A percentile compares a stretch with the other conserved stretches of the same genome.
These are phyloP conservation scores for Pterobdella sp. DNA, from an alignment of 2,888 invertebrate genomes.

Conservation along the genomic window DNA sequence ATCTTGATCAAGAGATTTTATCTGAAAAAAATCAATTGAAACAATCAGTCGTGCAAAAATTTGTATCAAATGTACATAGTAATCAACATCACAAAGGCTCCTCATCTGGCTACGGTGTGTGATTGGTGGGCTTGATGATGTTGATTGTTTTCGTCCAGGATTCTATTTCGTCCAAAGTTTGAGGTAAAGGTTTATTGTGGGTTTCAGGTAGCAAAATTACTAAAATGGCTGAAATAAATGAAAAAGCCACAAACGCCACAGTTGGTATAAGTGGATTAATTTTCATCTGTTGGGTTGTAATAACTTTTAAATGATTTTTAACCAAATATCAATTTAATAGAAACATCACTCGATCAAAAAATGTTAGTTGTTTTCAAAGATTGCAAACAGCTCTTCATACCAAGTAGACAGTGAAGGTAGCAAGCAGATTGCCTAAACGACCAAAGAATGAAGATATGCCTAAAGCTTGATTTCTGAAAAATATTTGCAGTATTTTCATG, in stretches of 20 bases:
- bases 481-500: background rate
- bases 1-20: no score
- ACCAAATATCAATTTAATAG: background rate
- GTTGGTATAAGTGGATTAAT: background rate
- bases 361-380: background rate
- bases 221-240: background rate
- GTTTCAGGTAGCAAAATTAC: background rate
- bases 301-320: background rate
- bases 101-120: no score
- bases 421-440: slow-evolving; percentile 45
- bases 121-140: no score
- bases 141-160: background rate
- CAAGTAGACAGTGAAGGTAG: slow-evolving; percentile 45
- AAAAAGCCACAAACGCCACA: background rate
- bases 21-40: no score
- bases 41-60: no score
- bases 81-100: no score
- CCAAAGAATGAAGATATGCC: slow-evolving; percentile 47
- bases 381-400: slow-evolving; percentile 40
- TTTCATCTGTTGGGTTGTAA: background rate
- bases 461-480: slow-evolving; percentile 44
- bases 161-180: background rate
- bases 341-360: background rate
- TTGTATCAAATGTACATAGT: no score
- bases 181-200: background rate